A percentile compares a stretch with the other conserved stretches of the same genome.
These are phyloP conservation scores for Medauroidea extradentata DNA, from an alignment of 1,140 invertebrate species.

Conservation along the genomic window DNA sequence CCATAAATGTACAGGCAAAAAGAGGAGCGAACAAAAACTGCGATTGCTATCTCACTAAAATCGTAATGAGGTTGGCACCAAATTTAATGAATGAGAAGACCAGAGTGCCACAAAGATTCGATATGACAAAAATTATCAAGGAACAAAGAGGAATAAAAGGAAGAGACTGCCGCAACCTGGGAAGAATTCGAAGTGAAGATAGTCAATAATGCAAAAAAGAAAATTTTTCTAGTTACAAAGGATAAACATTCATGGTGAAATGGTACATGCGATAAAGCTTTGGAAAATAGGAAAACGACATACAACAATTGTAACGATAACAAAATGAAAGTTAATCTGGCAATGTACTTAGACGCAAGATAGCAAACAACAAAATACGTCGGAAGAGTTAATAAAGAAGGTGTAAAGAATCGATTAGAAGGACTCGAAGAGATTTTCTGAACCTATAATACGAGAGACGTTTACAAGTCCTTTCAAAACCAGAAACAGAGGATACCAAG, in stretches of 20 bases:
- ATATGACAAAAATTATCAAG: too few relatives aligned
- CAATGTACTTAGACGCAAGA: not conserved
- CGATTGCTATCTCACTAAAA: not conserved
- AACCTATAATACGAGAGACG: not conserved
- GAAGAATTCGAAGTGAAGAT: not conserved
- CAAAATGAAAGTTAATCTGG: not conserved
- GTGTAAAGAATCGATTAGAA: not conserved
- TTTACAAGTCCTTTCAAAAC: constrained; percentile 1
- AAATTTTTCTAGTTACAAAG: not conserved
- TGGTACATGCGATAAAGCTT: not conserved
- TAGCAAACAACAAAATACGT: not conserved
- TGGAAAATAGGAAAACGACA: not conserved
- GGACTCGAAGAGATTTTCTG: not conserved
- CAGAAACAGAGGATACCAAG: not conserved
- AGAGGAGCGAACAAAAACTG: not conserved
- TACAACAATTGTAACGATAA: not conserved
- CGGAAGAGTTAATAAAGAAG: not conserved
- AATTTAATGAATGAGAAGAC: not conserved
- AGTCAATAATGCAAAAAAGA: not conserved
- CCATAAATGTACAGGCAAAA: not conserved
- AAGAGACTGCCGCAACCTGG: too few relatives aligned
- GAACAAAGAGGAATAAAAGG: not conserved
- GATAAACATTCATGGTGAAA: not conserved
- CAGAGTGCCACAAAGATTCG: not conserved
- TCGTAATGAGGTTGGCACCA: not conserved